Percentiles rank a stretch among this genome's conserved stretches.
These are phyloP conservation scores for Oreochromis spilurus DNA, from an alignment of 2,113 vertebrate species.

Conservation along the genomic window DNA sequence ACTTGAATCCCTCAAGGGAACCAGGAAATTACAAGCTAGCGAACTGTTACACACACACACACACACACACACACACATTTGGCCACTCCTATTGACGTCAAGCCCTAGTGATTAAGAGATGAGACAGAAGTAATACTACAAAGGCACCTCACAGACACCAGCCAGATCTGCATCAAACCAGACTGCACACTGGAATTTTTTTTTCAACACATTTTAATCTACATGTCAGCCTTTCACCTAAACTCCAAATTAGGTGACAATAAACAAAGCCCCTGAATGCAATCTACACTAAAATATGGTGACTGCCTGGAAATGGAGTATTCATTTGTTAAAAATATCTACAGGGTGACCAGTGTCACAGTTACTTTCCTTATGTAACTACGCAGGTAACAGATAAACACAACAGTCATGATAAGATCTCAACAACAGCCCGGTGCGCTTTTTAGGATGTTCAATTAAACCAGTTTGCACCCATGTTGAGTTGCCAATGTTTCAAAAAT, in stretches of 20 bases:
- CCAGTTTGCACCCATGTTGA: not conserved
- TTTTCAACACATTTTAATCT: not conserved
- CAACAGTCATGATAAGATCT: not conserved
- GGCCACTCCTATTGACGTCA: slow-evolving; percentile 61
- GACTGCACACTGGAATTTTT: not conserved
- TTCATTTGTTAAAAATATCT: not conserved
- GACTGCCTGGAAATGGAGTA: not conserved
- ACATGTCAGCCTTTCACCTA: not conserved
- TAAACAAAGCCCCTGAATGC: not conserved
- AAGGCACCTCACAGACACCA: not conserved
- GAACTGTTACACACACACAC: not conserved
- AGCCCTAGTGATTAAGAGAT: slow-evolving; percentile 55
- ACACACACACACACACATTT: not conserved
- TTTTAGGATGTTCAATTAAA: not conserved
- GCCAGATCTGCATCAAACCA: not conserved
- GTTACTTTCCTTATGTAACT: not conserved
- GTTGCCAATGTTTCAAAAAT: not conserved
- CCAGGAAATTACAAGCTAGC: not conserved
- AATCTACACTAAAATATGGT: not conserved
- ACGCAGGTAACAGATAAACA: not conserved
- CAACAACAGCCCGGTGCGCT: not conserved
- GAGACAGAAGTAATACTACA: slow-evolving; percentile 35
- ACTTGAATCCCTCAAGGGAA: not conserved
- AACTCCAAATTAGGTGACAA: not conserved
- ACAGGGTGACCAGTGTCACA: not conserved